Evolutionary conservation across 1,140 invertebrate species (phyloP), one percentile per base, ranked within the genome.

Genomic region (Parapsyche elsis): DNA sequence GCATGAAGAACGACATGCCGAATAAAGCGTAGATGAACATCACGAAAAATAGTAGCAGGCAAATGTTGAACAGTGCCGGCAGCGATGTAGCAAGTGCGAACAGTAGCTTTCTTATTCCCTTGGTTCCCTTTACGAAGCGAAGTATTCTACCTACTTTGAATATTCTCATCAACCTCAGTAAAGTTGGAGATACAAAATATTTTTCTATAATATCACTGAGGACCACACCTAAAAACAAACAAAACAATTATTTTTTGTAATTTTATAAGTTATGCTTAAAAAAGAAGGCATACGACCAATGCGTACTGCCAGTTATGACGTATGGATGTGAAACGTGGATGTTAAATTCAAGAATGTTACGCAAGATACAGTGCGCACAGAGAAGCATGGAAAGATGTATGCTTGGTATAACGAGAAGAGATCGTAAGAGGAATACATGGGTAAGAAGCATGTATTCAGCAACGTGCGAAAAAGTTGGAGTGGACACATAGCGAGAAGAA

Each of bases 1-100:
- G 94, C 96, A 98, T 98, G 90, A 99, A 99, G 91, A 99, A 99
- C 64, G 97, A 98, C 98, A 99, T 99, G 80, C 98, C 98, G 88
- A 99, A 99, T 86, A 98, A 98, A 84, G 97, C 97, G 88, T 98
- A 99, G 88, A 99, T 99, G 90, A 99, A 99, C 96, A 99, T 99
- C 84, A 99, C 97, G 84, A 99, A 92, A 89, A 99, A 99, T 83
- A 99, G 93, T 84, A 99, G 92, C 85, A 99, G 92, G 87, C 97
- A 99, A 89, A 99, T 99, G 91, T 99, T 99, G 92, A 99, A 98
- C 71, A 99, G 92, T 81, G 98, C 98, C 83, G 97, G 98, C 86
- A 99, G 91, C 84, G 97, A 99, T 94, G 99, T 99, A 84, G 97
- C 97, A 86, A 99, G 90, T 81, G 98, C 98, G 88, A 99, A 99